These are phyloP conservation scores for Rostratula benghalensis DNA, from an alignment of 2,113 vertebrate genomes.

Conservation along the genomic window DNA sequence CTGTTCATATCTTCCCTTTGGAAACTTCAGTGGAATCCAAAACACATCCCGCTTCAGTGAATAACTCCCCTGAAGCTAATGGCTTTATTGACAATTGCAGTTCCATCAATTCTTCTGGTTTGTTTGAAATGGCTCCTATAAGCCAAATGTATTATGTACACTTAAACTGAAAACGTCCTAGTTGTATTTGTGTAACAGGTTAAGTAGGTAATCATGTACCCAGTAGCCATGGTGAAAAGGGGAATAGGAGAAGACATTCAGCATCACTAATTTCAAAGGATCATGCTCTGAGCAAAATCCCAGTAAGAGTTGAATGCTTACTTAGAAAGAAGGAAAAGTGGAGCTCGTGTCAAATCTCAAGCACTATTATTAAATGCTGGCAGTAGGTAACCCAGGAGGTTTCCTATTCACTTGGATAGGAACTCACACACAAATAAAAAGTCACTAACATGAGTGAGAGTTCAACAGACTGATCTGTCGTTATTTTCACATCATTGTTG, in stretches of 20 bases:
- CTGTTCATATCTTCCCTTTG: neutral
- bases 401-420: neutral
- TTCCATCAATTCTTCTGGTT: neutral
- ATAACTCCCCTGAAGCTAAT: constrained; percentile 8
- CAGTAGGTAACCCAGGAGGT: neutral
- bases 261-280: neutral
- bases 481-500: neutral
- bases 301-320: neutral
- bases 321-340: neutral
- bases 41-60: neutral
- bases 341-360: neutral
- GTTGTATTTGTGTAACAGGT: neutral
- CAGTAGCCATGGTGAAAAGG: neutral
- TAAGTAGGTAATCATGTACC: neutral
- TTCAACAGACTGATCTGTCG: neutral
- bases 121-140: constrained; percentile 8
- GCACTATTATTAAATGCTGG: neutral
- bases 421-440: neutral
- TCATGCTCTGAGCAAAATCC: neutral
- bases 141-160: neutral
- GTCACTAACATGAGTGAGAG: neutral
- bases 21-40: constrained; percentile 7
- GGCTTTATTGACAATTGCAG: constrained; percentile 24
- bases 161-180: neutral
- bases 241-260: neutral